These are phyloP conservation scores for Nibea albiflora DNA, from an alignment of 2,113 vertebrate genomes.

Conservation along the genomic window DNA sequence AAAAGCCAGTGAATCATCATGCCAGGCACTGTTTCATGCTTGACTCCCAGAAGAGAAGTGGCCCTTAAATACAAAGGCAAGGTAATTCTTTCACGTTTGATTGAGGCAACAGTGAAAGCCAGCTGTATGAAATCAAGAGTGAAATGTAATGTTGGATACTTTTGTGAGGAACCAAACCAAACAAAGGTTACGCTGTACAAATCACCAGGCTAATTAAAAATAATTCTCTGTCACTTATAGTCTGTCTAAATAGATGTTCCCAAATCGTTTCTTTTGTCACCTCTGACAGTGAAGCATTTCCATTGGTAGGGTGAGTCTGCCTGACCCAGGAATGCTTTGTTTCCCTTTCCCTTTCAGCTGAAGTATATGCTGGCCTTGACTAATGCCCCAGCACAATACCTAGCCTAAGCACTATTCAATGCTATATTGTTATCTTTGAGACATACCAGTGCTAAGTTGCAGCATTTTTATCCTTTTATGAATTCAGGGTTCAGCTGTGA, in stretches of 20 bases:
- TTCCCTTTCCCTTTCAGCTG: constrained; percentile 56
- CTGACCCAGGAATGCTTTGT: constrained; percentile 75
- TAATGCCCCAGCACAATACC: constrained; percentile 54
- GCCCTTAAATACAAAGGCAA: constrained; percentile 3
- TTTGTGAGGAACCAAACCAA: constrained; percentile 2
- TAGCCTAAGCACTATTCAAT: constrained; percentile 18
- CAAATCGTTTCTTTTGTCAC: constrained; percentile 58
- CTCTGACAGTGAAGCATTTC: constrained; percentile 58
- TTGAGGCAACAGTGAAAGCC: constrained; percentile 11
- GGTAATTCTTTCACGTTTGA: constrained; percentile 28
- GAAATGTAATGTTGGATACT: background rate
- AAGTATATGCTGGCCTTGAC: constrained; percentile 65
- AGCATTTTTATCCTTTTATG: background rate
- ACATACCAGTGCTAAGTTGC: constrained; percentile 19
- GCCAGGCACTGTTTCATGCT: background rate
- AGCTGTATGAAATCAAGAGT: constrained; percentile 7
- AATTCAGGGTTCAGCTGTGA: constrained; percentile 22
- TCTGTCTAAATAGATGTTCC: constrained; percentile 32
- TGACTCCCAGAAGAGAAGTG: background rate
- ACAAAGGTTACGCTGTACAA: constrained; percentile 17
- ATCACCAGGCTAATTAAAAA: constrained; percentile 27
- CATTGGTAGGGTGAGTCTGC: constrained; percentile 29
- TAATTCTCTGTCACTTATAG: constrained; percentile 25
- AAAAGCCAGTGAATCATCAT: constrained; percentile 7
- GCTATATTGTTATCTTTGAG: constrained; percentile 37